Base-by-base conservation (phyloP, 2,797 vertebrate genomes). In the Melanotaenia trifasciata region DNA sequence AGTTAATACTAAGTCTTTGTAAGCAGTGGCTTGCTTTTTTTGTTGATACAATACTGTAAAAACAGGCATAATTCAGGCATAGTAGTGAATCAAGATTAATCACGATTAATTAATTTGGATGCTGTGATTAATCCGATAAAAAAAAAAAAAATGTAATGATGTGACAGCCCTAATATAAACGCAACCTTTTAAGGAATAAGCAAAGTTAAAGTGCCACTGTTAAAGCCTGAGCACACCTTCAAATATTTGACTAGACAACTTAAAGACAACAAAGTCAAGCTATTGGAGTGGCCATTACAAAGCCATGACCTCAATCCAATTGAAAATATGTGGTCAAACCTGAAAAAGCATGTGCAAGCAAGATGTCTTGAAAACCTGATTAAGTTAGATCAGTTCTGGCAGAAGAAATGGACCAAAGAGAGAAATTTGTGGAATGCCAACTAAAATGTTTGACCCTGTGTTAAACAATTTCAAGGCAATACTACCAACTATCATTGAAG, bases 401-500 rank as follows among this genome's bases (percentile, higher is more conserved):
- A 45, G 36, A n/a, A 60, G 57, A 50, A 60, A 53, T 58, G 26
- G 56, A 74, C 64, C 64, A 38, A 54, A n/a, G 20, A 54, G 26
- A 67, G 9, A 24, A 38, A 65, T 24, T 30, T 36, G 51, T 38
- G 11, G 32, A 58, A 50, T 36, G 36, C 38, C 30, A 36, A 57
- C 20, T 9, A 10, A 63, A 57, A 56, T n/a, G 22, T 57, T 60
- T 54, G 47, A 54, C 32, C 18, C 24, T 30, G 32, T 35, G 43
- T 32, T 72, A 53, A 59, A 65, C 26, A 26, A 65, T 59, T 58
- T 59, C 59, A 72, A 58, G 43, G 28, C 36, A 63, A 43, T 10
- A 6, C 13, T 45, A 54, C 38, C 56, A 38, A 40, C 7, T 47
- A 22, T 30, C 16, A 57, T 26, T 5, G 33, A 58, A 33, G 51